Evolutionary conservation across 2,888 invertebrate genomes (phyloP).

Genomic region (Exocentrus adspersus): DNA sequence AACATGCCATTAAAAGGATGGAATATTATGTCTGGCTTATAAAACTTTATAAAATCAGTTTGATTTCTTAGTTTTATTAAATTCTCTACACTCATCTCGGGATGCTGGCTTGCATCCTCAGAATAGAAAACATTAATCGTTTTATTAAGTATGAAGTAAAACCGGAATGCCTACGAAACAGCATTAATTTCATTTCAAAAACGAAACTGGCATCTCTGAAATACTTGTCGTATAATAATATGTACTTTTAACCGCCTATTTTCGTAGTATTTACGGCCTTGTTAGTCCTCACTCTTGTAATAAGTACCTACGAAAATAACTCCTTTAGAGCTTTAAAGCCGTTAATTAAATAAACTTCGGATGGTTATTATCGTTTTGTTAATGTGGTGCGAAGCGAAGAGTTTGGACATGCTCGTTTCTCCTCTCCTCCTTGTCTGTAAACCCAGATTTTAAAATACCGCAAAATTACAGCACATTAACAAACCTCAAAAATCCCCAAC

Average conservation of each 20-base stretch:
- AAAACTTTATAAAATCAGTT: too few species aligned
- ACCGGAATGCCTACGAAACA: conserved; percentile 28
- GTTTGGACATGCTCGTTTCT: neutral
- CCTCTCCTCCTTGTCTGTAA: too few species aligned
- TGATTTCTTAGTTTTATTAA: neutral
- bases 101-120: neutral
- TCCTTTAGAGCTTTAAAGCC: neutral
- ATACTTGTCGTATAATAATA: neutral
- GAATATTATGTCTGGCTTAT: too few species aligned
- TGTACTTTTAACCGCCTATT: too few species aligned
- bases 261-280: neutral
- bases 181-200: conserved; percentile 22
- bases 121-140: conserved; percentile 11
- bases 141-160: conserved; percentile 4
- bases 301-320: neutral
- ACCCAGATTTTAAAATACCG: too few species aligned
- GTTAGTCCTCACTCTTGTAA: neutral
- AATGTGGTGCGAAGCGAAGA: neutral
- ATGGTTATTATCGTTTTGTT: neutral
- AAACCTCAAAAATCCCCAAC: too few species aligned
- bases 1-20: too few species aligned
- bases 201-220: neutral
- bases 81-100: neutral
- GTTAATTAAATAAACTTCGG: neutral
- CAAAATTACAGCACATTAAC: too few species aligned